Percentiles rank a stretch among this genome's conserved stretches.
Conservation (phyloP, 2,113 vertebrate species). For the Dasyornis broadbenti region DNA sequence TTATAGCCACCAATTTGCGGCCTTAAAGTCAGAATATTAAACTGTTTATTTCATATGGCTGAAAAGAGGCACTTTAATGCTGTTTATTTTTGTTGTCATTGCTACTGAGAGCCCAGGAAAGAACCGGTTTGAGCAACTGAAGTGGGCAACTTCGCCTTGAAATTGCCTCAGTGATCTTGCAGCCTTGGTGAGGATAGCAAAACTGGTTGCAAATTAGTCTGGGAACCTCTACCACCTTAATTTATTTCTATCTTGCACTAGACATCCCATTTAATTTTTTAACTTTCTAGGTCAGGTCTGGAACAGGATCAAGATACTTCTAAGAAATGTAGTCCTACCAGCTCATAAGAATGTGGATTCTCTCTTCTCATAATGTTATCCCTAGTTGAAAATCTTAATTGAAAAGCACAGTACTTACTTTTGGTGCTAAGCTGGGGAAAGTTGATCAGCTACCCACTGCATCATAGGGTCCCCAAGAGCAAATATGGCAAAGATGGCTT, state of each 20-base stretch:
- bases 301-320: neutral
- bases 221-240: neutral
- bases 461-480: accelerated
- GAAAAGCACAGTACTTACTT: neutral
- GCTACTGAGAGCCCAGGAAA: neutral
- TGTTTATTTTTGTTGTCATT: neutral
- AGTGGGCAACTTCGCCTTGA: neutral
- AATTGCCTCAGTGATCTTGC: neutral
- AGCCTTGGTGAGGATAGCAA: neutral
- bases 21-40: conserved; percentile 11
- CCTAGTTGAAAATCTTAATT: neutral
- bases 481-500: neutral
- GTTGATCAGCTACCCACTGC: neutral
- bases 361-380: neutral
- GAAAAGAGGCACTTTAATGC: neutral
- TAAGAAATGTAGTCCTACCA: neutral
- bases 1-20: neutral
- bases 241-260: neutral
- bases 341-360: neutral
- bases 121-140: neutral
- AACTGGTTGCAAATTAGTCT: neutral
- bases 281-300: neutral
- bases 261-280: neutral
- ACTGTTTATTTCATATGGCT: neutral
- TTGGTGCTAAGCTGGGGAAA: neutral